Base-by-base conservation (phyloP, 2,797 vertebrate species). In the Diplodus puntazzo region DNA sequence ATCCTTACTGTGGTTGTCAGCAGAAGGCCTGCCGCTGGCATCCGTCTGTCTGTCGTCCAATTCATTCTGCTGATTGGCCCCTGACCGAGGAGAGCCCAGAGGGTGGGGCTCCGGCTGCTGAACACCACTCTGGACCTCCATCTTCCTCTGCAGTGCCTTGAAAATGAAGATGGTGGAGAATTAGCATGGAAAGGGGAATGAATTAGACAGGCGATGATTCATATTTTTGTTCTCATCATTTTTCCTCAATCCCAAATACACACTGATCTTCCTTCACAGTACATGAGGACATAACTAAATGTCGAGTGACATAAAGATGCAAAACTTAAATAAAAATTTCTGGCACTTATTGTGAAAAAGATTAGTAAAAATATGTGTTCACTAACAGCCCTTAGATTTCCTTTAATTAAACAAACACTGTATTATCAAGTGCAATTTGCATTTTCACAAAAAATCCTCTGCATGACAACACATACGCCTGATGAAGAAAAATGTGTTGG, bases 111-210 rank as follows among this genome's bases (percentile, higher is more conserved):
- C 96, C 30, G 91, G 88, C 92, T 95, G 93, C 89, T 94, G 95
- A 90, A 93, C 91, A 86, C 95, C 94, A 94, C 95, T 94, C 93
- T 96, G 94, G 82, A 96, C 95, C 93, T 97, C 96, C 96, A 96
- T 96, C 95, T 95, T 95, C 94, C 95, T 93, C 93, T 88, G 93
- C 93, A 87, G 93, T 91, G 93, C 92, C 83, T 93, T 79, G 76
- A 91, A 90, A 88, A 92, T 88, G 86, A 88, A 81, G 42, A 61
- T 54, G 27, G 20, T 23, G 69, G 55, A 58, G 52, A 75, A 42
- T 5, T 61, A 73, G 11, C 45, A 4, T 1, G 4, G 3, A 23
- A 52, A 53, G 27, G 8, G 4, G n/a, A 7, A n/a, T 54, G 1
- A 79, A 57, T 59, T 67, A 71, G 25, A 71, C n/a, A 57, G n/a